Base-by-base conservation (phyloP, 2,113 vertebrate species). In the Tragelaphus imberbis region DNA sequence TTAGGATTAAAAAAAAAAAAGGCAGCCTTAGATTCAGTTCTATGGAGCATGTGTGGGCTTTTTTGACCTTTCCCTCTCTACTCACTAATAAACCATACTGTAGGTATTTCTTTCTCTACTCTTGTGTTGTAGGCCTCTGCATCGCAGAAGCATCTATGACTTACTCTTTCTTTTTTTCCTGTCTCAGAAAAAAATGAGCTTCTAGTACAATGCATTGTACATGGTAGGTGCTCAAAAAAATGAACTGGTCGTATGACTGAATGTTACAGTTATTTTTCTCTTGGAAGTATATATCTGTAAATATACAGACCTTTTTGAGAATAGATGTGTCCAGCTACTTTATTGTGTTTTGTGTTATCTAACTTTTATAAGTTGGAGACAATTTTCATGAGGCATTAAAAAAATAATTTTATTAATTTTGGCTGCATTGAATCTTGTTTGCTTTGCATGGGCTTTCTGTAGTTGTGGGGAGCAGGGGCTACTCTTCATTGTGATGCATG, bases 331-430 rank as follows among this genome's bases (percentile, higher is more conserved):
- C 19, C 8, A 36, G 19, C 19, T 90, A 30, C 79, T 95, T 84
- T 88, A 55, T 84, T 97, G 96, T 87, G 40, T 90, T 97, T 96
- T 87, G 49, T 94, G 44, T 21, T 89, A 58, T 89, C 68, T 89
- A 93, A 84, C 79, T 81, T 88, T 63, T 95, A 36, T 56, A 96
- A 88, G 79, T 81, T 30, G 28, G 47, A 33, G 36, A 44, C 71
- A 14, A 77, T 27, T 44, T 77, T 27, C 23, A 44, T 27, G 36
- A 44, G 14, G 36, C 23, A 44, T 77, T 75, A 2, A 44, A 77
- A 77, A 44, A 7, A 75, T 44, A 25, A 44, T 77, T 77, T 77
- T 44, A 77, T 77, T 44, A 25, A 77, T 3, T 44, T 44, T 27
- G 71, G 71, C 71, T 44, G 11, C 0, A 3, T 36, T 27, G 71